phyloP scores from a whole-genome alignment of 2,888 invertebrate species.

The Trileptium ribeirensis region DNA sequence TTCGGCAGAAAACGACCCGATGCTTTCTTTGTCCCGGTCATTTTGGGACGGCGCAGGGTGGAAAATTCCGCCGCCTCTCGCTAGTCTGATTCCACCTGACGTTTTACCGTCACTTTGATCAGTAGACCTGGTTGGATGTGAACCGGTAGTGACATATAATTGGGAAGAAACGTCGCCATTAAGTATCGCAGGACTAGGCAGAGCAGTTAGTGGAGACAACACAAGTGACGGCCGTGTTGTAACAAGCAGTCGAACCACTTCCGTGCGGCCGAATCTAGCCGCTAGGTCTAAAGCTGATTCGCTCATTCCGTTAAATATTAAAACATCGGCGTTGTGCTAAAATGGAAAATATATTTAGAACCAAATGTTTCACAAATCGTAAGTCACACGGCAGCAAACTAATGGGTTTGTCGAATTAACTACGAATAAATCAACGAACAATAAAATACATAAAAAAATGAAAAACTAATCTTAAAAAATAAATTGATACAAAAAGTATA shows the following conservation, averaged over 20 bases:
- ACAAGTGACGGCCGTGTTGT: slow-evolving; percentile 39
- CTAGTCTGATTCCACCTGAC: background rate
- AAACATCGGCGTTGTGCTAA: slow-evolving; percentile 75
- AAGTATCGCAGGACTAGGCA: background rate
- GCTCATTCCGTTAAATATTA: slow-evolving; percentile 73
- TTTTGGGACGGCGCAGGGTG: too few species aligned
- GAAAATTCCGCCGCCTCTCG: too few species aligned
- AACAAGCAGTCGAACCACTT: slow-evolving; percentile 26
- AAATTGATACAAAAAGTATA: too few species aligned
- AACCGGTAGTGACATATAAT: background rate
- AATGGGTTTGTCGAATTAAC: too few species aligned
- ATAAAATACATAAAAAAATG: too few species aligned
- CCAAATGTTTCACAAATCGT: too few species aligned
- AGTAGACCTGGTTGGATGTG: too few species aligned
- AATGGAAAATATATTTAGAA: slow-evolving; percentile 25
- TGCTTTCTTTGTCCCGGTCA: background rate
- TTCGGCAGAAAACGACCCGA: too few species aligned
- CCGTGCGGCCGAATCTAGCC: background rate
- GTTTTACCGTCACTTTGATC: background rate
- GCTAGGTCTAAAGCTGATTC: slow-evolving; percentile 56
- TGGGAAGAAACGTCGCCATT: background rate
- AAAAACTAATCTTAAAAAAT: too few species aligned
- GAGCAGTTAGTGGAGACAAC: slow-evolving; percentile 25
- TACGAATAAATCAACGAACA: too few species aligned
- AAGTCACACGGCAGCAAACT: too few species aligned